These are phyloP conservation scores for Polyommatus icarus DNA, from an alignment of 2,888 invertebrate genomes.

Conservation along the genomic window DNA sequence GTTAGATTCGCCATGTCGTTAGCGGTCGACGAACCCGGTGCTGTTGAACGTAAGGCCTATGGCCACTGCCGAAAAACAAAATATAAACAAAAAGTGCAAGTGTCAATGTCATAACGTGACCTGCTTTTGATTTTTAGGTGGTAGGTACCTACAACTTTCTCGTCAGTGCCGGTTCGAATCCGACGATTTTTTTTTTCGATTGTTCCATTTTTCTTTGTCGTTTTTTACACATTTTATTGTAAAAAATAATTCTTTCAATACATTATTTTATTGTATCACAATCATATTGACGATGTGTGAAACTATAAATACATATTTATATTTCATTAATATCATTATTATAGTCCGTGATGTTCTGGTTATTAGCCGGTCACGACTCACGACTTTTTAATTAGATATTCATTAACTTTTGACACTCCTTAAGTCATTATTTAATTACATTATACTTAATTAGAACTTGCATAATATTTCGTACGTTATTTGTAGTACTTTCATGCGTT, in stretches of 20 bases:
- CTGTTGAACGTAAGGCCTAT: constrained; percentile 58
- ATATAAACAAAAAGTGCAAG: constrained; percentile 33
- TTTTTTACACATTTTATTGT: neutral
- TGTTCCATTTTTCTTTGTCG: neutral
- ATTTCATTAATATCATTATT: neutral
- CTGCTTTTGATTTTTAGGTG: neutral
- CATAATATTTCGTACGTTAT: neutral
- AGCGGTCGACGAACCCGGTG: constrained; percentile 70
- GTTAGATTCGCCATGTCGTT: constrained; percentile 53
- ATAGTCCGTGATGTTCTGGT: neutral
- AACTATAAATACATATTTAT: neutral
- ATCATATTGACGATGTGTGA: neutral
- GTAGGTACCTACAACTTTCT: neutral
- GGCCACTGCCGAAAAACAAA: constrained; percentile 29
- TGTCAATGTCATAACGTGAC: constrained; percentile 18
- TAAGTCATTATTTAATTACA: constrained; percentile 6
- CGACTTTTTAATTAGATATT: constrained; percentile 15
- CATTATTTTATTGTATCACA: neutral
- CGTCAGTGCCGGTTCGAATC: neutral
- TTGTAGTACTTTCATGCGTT: no score
- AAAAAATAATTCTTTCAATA: neutral
- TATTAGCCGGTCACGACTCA: neutral
- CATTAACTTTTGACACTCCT: constrained; percentile 15
- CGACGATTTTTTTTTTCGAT: neutral
- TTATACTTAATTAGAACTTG: neutral